Evolutionary conservation across 1,140 invertebrate species (phyloP).

Genomic region (Cyrtorhinus lividipennis): DNA sequence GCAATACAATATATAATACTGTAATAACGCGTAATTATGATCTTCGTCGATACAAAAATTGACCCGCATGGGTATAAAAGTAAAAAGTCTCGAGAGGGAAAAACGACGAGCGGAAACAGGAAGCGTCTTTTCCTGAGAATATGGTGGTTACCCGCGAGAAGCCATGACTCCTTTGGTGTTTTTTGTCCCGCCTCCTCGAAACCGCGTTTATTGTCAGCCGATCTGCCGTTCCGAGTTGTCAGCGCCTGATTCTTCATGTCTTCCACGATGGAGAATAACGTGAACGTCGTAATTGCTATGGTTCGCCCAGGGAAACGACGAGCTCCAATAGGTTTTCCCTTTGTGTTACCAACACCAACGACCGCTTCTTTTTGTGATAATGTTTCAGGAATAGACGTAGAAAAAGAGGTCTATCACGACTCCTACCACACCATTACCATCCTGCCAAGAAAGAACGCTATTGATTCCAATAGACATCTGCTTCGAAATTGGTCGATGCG

Average conservation of each 20-base stretch:
- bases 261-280: background rate
- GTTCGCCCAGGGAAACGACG: background rate
- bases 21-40: no score
- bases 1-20: no score
- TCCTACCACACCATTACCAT: background rate
- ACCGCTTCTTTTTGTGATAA: background rate
- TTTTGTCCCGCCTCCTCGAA: background rate
- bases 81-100: no score
- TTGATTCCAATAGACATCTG: background rate
- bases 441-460: background rate
- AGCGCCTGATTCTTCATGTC: background rate
- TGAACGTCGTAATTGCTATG: background rate
- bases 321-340: background rate
- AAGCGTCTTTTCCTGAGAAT: background rate
- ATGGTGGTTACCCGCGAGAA: background rate
- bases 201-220: background rate
- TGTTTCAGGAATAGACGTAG: background rate
- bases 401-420: no score
- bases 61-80: no score
- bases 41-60: no score
- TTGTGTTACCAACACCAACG: no score
- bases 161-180: no score
- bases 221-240: background rate
- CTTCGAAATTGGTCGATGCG: background rate
- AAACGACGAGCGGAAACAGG: background rate